Conservation (phyloP, 1,140 invertebrate species). For the Drosophila truncata region DNA sequence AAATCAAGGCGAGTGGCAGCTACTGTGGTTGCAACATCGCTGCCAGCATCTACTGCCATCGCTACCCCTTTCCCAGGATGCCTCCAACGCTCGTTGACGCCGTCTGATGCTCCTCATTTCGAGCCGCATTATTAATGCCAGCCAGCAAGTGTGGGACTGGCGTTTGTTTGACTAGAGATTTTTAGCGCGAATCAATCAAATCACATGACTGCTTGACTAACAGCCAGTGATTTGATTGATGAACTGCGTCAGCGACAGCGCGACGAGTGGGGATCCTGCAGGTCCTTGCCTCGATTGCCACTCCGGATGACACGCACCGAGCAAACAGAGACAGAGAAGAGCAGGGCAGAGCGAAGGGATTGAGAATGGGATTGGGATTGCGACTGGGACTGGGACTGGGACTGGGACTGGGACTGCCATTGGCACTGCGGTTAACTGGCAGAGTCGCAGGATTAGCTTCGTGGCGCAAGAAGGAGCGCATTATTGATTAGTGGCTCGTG, state of each 20-base stretch:
- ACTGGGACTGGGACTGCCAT: conserved; percentile 15
- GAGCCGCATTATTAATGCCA: conserved; percentile 59
- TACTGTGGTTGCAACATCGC: conserved; percentile 73
- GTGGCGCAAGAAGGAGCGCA: conserved; percentile 50
- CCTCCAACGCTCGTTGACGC: conserved; percentile 2
- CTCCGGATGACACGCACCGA: conserved; percentile 70
- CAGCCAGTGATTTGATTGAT: conserved; percentile 83
- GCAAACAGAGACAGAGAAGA: conserved; percentile 45
- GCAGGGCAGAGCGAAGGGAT: not conserved
- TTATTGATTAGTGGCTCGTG: conserved; percentile 74
- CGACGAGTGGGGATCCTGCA: conserved; percentile 15
- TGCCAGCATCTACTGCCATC: conserved; percentile 22
- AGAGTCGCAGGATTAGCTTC: conserved; percentile 71
- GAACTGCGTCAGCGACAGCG: conserved; percentile 63
- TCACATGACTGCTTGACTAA: conserved; percentile 83
- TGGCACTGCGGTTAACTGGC: conserved; percentile 51
- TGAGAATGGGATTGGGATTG: conserved; percentile 14
- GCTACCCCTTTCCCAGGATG: conserved; percentile 6
- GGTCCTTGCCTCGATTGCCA: conserved; percentile 48
- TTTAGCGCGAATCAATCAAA: conserved; percentile 83
- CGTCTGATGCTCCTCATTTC: conserved; percentile 43
- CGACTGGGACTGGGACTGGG: conserved; percentile 12
- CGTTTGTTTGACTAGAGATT: conserved; percentile 71
- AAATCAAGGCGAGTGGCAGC: conserved; percentile 73
- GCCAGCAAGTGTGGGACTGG: conserved; percentile 19